Base-by-base conservation (phyloP, 2,797 vertebrate genomes). In the Falco cherrug region DNA sequence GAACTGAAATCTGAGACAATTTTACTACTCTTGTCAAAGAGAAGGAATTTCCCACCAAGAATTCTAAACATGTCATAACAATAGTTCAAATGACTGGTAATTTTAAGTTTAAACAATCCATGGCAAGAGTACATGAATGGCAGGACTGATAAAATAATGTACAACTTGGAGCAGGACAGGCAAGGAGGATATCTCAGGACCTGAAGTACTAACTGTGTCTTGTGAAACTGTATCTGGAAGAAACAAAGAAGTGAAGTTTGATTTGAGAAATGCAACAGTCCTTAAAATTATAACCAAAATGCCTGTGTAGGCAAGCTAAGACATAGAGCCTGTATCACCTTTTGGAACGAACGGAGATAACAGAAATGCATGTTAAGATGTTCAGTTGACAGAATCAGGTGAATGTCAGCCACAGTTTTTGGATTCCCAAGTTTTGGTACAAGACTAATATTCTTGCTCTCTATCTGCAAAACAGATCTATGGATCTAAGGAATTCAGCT, bases 351-450 rank as follows among this genome's bases (percentile, higher is more conserved):
- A 47, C 2, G 21, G 45, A n/a, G 8, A 19, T 56, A 57, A 41
- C 1, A 0, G 19, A 37, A 80, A 47, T 37, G 37, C 19, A 57
- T 1, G 0, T 39, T n/a, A 56, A 57, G 43, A n/a, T 15, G 16
- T 51, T 29, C n/a, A 47, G 9, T 2, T 57, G 70, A 47, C 47
- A 41, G 29, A 21, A 26, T 33, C 33, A 50, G 17, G 28, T 56
- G 35, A n/a, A 51, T 7, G 18, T 33, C 57, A 45, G 48, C 26
- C 21, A 43, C 13, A 50, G 20, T 13, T 69, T 63, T 45, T 25
- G 17, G 28, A 70, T 81, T 82, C 57, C 51, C 43, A 76, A 26
- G 14, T 19, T n/a, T 57, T 70, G 64, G n/a, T n/a, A 64, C 25
- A 47, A n/a, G 64, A 50, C 5, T 22, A 29, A 26, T 21, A 22